phyloP scores from a whole-genome alignment of 1,140 invertebrate species.

The Rhagoletis zephyria region DNA sequence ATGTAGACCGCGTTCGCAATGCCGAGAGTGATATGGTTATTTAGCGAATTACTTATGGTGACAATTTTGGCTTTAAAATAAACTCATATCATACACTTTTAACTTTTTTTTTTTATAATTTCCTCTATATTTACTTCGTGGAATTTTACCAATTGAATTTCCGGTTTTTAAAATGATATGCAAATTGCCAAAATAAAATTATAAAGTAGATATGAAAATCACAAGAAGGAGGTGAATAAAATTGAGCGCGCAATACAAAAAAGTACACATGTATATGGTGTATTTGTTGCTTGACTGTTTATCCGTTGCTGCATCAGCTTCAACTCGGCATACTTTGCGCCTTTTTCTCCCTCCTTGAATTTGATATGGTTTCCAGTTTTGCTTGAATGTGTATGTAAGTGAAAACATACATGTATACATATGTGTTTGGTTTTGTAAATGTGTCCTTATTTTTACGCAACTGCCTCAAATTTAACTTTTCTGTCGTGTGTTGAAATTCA shows the following conservation, averaged over 20 bases:
- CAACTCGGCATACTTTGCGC: too few relatives aligned
- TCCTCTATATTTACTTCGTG: background rate
- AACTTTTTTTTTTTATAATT: background rate
- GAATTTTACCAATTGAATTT: constrained; percentile 26
- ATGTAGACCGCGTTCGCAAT: background rate
- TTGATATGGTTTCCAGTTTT: too few relatives aligned
- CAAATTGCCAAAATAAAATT: background rate
- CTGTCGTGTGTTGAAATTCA: background rate
- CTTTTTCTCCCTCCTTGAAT: too few relatives aligned
- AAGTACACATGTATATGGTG: too few relatives aligned
- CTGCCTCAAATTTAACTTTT: background rate
- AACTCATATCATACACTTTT: background rate
- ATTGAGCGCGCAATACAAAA: too few relatives aligned
- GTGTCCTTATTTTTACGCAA: background rate
- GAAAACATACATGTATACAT: background rate
- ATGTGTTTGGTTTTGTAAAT: background rate
- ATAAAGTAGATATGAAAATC: background rate
- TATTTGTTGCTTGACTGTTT: too few relatives aligned
- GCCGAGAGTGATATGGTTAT: background rate
- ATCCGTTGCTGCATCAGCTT: too few relatives aligned
- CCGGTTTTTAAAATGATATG: constrained; percentile 28
- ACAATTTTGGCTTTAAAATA: background rate
- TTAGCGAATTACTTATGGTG: background rate
- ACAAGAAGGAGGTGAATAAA: background rate
- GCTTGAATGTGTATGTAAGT: background rate